These are phyloP conservation scores for Gonioctena quinquepunctata DNA, from an alignment of 1,140 invertebrate species.

Conservation along the genomic window DNA sequence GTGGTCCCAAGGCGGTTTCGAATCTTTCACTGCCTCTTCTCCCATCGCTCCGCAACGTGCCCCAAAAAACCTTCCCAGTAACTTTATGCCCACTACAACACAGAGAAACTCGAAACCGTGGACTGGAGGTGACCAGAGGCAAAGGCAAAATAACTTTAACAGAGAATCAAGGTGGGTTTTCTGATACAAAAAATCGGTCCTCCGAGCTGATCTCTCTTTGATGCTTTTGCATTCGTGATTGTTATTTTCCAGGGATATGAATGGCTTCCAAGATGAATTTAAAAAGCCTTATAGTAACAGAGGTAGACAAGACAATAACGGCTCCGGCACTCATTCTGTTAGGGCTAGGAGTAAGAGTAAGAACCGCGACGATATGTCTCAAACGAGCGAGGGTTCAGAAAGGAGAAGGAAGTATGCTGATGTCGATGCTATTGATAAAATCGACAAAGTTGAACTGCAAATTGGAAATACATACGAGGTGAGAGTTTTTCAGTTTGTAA, in stretches of 20 bases:
- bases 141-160: background rate
- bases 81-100: background rate
- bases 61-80: background rate
- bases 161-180: background rate
- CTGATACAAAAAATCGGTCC: no score
- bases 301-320: background rate
- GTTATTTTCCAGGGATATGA: background rate
- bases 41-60: background rate
- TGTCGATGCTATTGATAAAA: background rate
- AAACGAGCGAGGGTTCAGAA: background rate
- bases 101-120: background rate
- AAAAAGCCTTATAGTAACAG: no score
- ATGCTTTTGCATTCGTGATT: no score
- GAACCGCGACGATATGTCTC: background rate
- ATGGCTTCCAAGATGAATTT: background rate
- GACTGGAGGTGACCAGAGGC: background rate
- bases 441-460: background rate
- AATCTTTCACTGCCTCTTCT: background rate
- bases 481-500: background rate
- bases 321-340: background rate
- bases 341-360: background rate
- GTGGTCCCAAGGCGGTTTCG: background rate
- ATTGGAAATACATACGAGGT: background rate
- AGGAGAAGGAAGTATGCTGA: background rate
- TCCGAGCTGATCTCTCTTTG: no score